Evolutionary conservation across 2,797 vertebrate species (phyloP), one percentile per base, ranked within the genome.

Genomic region (Pangasius krempfi): DNA sequence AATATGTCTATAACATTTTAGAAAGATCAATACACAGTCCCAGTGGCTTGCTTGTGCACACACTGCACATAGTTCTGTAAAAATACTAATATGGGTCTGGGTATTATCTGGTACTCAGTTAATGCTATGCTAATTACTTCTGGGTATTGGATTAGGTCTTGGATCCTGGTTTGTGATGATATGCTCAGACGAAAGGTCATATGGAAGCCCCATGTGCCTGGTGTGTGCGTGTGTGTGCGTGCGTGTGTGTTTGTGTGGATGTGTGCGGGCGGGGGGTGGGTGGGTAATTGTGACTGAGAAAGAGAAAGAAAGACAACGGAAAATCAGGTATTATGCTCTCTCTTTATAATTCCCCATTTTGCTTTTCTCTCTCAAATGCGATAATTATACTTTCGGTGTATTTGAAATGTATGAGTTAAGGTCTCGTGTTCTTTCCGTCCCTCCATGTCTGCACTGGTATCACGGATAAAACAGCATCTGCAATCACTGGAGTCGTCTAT

Each of bases 391-490:
- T 56, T 85, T 60, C 64, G 37, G 64, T 66, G 50, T 86, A 40
- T 89, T 89, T 73, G 90, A 93, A 91, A 92, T n/a, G 8, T 92
- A 90, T 91, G 75, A 90, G 70, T 20, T 47, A 89, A 89, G 85
- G 90, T 89, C 91, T 84, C 4, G n/a, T 56, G 20, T 5, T 62
- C 10, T 52, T 54, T 8, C 64, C 12, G 27, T 70, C 30, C 20
- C 33, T 62, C 58, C 22, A 16, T n/a, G 14, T 62, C 25, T 83
- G 25, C 58, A 44, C 9, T 1, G 3, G 56, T 82, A 27, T 62
- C 80, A 62, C 3, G 3, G 25, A 7, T n/a, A 12, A 62, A 76
- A 50, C 54, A 76, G 72, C 85, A 20, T 86, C 54, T 81, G 84
- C 37, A 50, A 25, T 66, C 50, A 16, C 72, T 22, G 12, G 54